phyloP scores from a whole-genome alignment of 1,140 invertebrate species.

The Drosophila neocordata region DNA sequence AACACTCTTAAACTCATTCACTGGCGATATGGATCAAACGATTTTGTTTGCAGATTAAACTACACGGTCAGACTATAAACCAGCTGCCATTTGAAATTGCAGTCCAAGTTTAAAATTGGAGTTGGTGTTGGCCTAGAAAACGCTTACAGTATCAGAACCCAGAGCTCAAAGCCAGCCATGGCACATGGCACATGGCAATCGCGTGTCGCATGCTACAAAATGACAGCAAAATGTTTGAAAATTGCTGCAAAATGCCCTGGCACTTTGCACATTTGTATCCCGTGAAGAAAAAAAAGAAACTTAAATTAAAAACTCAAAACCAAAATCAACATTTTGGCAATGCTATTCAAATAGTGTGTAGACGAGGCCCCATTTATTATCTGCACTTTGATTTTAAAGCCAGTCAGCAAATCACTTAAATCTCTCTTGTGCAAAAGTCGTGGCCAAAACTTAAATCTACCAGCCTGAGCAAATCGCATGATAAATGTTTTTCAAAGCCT shows the following conservation, averaged over 20 bases:
- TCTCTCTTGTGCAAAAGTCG: slow-evolving; percentile 74
- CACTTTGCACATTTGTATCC: slow-evolving; percentile 64
- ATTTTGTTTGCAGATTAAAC: slow-evolving; percentile 78
- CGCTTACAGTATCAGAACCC: not conserved
- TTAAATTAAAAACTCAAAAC: slow-evolving; percentile 65
- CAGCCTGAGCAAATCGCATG: slow-evolving; percentile 66
- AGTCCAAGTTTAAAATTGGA: slow-evolving; percentile 23
- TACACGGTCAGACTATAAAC: slow-evolving; percentile 55
- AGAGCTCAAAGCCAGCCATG: too few relatives aligned
- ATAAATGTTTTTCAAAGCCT: slow-evolving; percentile 71
- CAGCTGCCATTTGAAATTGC: slow-evolving; percentile 29
- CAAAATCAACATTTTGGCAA: slow-evolving; percentile 61
- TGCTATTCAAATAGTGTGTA: slow-evolving; percentile 62
- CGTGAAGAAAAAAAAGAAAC: slow-evolving; percentile 46
- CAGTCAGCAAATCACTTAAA: slow-evolving; percentile 79
- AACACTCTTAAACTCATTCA: slow-evolving; percentile 12
- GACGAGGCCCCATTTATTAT: slow-evolving; percentile 70
- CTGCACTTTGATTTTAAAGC: slow-evolving; percentile 71
- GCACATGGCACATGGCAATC: slow-evolving; percentile 29
- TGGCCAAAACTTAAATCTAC: slow-evolving; percentile 62
- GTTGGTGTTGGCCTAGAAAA: slow-evolving; percentile 45
- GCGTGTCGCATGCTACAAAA: slow-evolving; percentile 73
- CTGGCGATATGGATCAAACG: slow-evolving; percentile 74
- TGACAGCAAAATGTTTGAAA: slow-evolving; percentile 60
- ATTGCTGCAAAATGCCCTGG: slow-evolving; percentile 72